Evolutionary conservation across 2,888 invertebrate species (phyloP), one percentile per base, ranked within the genome.

Genomic region (Tetragnatha montana): DNA sequence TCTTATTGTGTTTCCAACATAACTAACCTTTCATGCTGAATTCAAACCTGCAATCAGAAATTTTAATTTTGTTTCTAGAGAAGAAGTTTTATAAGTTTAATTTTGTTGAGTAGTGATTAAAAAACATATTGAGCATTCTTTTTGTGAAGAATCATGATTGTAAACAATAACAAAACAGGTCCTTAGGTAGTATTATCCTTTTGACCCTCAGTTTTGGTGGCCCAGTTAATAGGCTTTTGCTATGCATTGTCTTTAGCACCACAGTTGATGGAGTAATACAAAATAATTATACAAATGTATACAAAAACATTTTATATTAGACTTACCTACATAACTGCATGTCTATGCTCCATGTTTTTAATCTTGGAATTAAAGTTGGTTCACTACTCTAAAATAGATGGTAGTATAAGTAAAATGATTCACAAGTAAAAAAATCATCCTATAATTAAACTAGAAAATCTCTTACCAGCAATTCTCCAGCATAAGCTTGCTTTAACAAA

Each of bases 331-430:
- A 94, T 0, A 95, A 94, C 92, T 97, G 96, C 94, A 97, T 96
- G 93, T 98, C 98, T 87, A 98, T 94, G 3, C 97, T 94, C 95
- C 96, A 95, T 14, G 96, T 95, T 91, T 96, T 96, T 78, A 96
- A 94, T 92, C 95, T 96, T n/a, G 93, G 93, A 86, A 93, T 92
- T 87, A 93, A 93, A 17, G 93, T 92, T 4, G 93, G 92, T 78
- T 94, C 93, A 81, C 93, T 93, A 78, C 93, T 92, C 94, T 94
- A 91, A 82, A 75, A 74, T 47, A 75, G 50, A 85, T 68, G 75
- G 8, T 8, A 82, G n/a, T 7, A 70, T 22, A 80, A 80, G 68
- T 79, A 0, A 79, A 19, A 79, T 21, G 14, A 4, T 47, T 35
- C 76, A 76, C 8, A 49, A 49, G 10, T 69, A 22, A 69, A 1